Conservation (phyloP, 2,797 vertebrate species). For the Manis pentadactyla region DNA sequence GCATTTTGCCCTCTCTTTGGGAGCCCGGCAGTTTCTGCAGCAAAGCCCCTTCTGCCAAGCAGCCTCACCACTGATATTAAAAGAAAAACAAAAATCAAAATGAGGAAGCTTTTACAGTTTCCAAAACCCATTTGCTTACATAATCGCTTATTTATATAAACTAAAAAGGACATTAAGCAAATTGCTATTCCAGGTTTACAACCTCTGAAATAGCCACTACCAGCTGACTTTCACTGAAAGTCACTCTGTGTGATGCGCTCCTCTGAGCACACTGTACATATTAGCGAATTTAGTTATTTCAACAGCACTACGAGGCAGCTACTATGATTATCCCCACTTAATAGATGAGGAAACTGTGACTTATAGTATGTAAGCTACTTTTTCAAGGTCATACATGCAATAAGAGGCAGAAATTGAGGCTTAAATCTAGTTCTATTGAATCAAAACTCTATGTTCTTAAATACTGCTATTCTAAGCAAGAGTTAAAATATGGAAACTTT, state of each 20-base stretch:
- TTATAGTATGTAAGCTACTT: neutral
- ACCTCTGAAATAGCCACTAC: neutral
- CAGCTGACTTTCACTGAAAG: neutral
- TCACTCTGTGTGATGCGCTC: neutral
- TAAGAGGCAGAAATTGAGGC: neutral
- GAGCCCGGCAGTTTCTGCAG: neutral
- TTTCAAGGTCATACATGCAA: conserved; percentile 21
- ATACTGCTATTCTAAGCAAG: neutral
- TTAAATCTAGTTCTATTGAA: conserved; percentile 4
- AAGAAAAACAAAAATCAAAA: neutral
- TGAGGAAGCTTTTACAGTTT: neutral
- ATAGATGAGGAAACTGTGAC: neutral
- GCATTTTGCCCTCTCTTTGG: neutral
- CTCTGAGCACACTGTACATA: neutral
- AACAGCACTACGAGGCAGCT: neutral
- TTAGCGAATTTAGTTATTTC: conserved; percentile 35
- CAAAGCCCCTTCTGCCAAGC: neutral
- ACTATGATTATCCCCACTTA: neutral
- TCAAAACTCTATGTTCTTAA: neutral
- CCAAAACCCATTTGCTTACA: neutral
- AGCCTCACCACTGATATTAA: neutral
- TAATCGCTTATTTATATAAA: conserved; percentile 6
- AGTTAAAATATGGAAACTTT: neutral
- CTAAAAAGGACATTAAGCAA: neutral
- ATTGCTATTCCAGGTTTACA: neutral